Conservation (phyloP, 2,113 vertebrate species). For the Datnioides undecimradiatus region DNA sequence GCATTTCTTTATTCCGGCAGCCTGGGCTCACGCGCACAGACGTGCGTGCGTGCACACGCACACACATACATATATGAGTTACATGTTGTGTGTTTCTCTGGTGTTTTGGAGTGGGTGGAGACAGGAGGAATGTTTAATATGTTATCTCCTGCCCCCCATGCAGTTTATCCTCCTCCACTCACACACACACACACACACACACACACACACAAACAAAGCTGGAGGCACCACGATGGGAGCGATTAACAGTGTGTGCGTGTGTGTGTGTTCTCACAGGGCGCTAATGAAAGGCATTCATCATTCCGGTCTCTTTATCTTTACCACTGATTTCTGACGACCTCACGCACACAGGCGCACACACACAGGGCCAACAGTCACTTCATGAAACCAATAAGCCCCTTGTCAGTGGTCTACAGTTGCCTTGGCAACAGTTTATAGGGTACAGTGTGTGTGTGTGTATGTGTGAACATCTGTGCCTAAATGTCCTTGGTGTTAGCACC, state of each 20-base stretch:
- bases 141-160: slow-evolving; percentile 67
- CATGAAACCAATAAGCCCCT: slow-evolving; percentile 92
- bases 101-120: slow-evolving; percentile 54
- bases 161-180: slow-evolving; percentile 53
- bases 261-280: slow-evolving; percentile 34
- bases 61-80: slow-evolving; percentile 28
- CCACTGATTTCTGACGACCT: slow-evolving; percentile 66
- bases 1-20: slow-evolving; percentile 76
- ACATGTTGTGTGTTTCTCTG: slow-evolving; percentile 53
- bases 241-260: slow-evolving; percentile 55
- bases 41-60: slow-evolving; percentile 4
- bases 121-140: slow-evolving; percentile 75
- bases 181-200: slow-evolving; percentile 33
- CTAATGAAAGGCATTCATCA: slow-evolving; percentile 84
- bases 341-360: slow-evolving; percentile 43
- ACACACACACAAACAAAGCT: slow-evolving; percentile 38
- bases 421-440: slow-evolving; percentile 93
- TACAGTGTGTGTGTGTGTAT: slow-evolving; percentile 91
- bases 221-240: slow-evolving; percentile 55
- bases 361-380: slow-evolving; percentile 84
- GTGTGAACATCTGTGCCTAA: slow-evolving; percentile 83
- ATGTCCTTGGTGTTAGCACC: slow-evolving; percentile 87
- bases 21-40: slow-evolving; percentile 10
- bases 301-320: slow-evolving; percentile 70
- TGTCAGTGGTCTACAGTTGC: slow-evolving; percentile 93